Conservation (phyloP, 2,113 vertebrate species). For the Beaufortia kweichowensis region DNA sequence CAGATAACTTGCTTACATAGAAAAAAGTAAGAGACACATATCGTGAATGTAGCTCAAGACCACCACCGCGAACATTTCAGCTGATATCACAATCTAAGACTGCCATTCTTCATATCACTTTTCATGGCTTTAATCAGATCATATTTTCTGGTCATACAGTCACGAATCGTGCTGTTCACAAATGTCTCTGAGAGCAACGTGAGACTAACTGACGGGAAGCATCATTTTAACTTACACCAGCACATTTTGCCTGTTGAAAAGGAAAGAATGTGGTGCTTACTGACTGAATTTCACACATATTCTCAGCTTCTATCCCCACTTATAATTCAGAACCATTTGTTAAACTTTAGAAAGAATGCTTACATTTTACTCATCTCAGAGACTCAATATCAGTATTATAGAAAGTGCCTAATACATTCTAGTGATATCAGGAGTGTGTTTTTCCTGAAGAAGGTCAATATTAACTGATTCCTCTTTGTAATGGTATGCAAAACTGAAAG, state of each 20-base stretch:
- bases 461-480: slow-evolving; percentile 31
- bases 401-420: slow-evolving; percentile 58
- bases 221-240: slow-evolving; percentile 46
- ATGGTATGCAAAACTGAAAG: slow-evolving; percentile 47
- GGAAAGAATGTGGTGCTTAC: slow-evolving; percentile 50
- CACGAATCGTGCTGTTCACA: background rate
- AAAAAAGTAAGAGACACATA: background rate
- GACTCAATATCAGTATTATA: slow-evolving; percentile 53
- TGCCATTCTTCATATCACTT: slow-evolving; percentile 61
- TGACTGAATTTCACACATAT: slow-evolving; percentile 19
- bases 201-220: background rate
- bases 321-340: background rate
- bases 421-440: slow-evolving; percentile 48
- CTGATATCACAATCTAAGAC: slow-evolving; percentile 51
- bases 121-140: slow-evolving; percentile 53
- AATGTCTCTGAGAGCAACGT: slow-evolving; percentile 1
- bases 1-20: slow-evolving; percentile 7
- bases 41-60: slow-evolving; percentile 18
- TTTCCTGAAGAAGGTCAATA: slow-evolving; percentile 45
- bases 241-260: slow-evolving; percentile 37
- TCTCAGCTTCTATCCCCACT: slow-evolving; percentile 1
- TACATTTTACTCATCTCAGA: slow-evolving; percentile 36
- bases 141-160: slow-evolving; percentile 45
- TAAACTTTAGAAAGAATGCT: background rate
- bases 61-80: background rate